Conservation (phyloP, 2,888 invertebrate genomes). For the Limenitis arthemis region DNA sequence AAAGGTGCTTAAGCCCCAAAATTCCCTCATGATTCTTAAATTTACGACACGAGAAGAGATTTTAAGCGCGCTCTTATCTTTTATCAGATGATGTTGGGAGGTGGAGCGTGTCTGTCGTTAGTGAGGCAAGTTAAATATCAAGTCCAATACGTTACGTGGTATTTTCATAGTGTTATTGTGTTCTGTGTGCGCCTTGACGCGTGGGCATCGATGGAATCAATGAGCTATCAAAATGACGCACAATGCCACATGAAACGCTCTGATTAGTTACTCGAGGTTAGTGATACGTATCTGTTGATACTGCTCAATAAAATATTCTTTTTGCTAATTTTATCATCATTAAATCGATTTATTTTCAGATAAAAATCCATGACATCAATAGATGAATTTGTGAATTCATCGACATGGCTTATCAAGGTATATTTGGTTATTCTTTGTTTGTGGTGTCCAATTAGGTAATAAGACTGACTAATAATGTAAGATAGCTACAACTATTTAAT, state of each 20-base stretch:
- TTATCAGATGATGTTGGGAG: slow-evolving; percentile 62
- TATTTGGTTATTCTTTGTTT: slow-evolving; percentile 15
- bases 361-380: slow-evolving; percentile 52
- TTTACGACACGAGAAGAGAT: slow-evolving; percentile 63
- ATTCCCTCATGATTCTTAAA: slow-evolving; percentile 62
- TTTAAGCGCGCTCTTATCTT: slow-evolving; percentile 60
- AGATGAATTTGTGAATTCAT: slow-evolving; percentile 65
- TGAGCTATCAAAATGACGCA: slow-evolving; percentile 34
- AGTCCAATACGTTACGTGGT: not conserved
- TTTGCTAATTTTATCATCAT: not conserved
- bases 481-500: too few relatives aligned
- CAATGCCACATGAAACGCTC: slow-evolving; percentile 27
- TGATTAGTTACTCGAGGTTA: slow-evolving; percentile 42
- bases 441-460: not conserved
- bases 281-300: slow-evolving; percentile 25
- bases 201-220: slow-evolving; percentile 33
- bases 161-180: slow-evolving; percentile 1
- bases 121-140: slow-evolving; percentile 1
- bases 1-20: slow-evolving; percentile 67
- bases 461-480: not conserved
- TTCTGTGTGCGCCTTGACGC: not conserved
- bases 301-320: not conserved
- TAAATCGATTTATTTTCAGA: slow-evolving; percentile 38
- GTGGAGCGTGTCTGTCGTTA: slow-evolving; percentile 42
- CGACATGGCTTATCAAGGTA: slow-evolving; percentile 68